A percentile compares a stretch with the other conserved stretches of the same genome.
Conservation (phyloP, 2,888 invertebrate genomes). For the Andrena chrysosceles region DNA sequence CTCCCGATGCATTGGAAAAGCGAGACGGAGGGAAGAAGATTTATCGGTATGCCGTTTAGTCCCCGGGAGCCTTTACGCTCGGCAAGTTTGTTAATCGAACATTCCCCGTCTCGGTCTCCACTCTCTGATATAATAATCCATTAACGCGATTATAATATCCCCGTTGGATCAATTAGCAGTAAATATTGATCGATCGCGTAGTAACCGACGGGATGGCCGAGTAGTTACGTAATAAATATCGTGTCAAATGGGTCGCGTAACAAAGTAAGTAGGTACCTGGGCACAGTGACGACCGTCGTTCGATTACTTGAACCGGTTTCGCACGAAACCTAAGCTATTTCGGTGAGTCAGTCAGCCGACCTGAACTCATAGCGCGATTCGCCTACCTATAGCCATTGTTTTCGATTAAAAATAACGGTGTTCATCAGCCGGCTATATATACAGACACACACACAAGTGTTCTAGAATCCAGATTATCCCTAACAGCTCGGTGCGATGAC, state of each 20-base stretch:
- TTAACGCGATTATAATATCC: slow-evolving; percentile 29
- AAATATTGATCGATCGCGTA: slow-evolving; percentile 40
- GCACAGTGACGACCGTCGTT: slow-evolving; percentile 18
- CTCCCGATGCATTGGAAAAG: neutral
- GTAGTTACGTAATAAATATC: slow-evolving; percentile 43
- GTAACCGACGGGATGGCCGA: slow-evolving; percentile 11
- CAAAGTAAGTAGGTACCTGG: slow-evolving; percentile 18
- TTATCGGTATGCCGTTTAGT: slow-evolving; percentile 4
- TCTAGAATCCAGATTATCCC: slow-evolving; percentile 59
- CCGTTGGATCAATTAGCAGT: slow-evolving; percentile 18
- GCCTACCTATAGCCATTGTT: slow-evolving; percentile 46
- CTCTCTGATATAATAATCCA: slow-evolving; percentile 23
- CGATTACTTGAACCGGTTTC: slow-evolving; percentile 59
- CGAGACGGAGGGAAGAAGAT: slow-evolving; percentile 2
- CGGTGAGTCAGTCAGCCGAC: slow-evolving; percentile 38
- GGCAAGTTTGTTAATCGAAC: slow-evolving; percentile 9
- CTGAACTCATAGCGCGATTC: slow-evolving; percentile 25
- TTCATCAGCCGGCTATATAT: neutral
- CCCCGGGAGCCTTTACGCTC: neutral
- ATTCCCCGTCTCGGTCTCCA: neutral
- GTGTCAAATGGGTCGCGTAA: slow-evolving; percentile 31
- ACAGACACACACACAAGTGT: slow-evolving; percentile 20
- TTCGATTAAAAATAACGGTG: slow-evolving; percentile 55
- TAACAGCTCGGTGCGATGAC: slow-evolving; percentile 41
- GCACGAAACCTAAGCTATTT: slow-evolving; percentile 52